Conservation (phyloP, 2,113 vertebrate species). For the Leucopsar rothschildi region DNA sequence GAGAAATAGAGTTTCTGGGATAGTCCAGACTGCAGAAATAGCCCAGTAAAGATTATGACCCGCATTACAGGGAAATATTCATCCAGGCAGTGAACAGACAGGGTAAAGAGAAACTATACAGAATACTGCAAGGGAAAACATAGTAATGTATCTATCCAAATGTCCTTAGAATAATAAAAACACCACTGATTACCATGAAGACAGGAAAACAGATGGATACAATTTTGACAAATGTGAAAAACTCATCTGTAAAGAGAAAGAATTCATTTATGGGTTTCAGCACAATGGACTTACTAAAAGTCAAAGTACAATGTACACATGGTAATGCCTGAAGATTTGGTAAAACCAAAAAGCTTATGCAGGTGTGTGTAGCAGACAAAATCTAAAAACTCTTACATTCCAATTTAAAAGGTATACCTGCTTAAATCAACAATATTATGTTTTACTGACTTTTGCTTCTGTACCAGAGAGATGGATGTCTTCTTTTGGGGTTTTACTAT, state of each 20-base stretch:
- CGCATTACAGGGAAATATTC: background rate
- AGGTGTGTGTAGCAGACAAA: background rate
- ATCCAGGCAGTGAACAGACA: background rate
- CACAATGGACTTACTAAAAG: background rate
- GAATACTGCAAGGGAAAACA: background rate
- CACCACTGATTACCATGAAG: background rate
- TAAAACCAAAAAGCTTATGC: background rate
- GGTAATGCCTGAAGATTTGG: background rate
- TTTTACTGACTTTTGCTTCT: background rate
- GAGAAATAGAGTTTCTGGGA: background rate
- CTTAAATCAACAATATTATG: background rate
- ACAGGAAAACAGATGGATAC: background rate
- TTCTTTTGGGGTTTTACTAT: background rate
- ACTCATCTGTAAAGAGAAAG: background rate
- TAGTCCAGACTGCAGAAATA: background rate
- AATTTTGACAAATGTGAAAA: background rate
- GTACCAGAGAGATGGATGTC: background rate
- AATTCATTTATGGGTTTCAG: background rate
- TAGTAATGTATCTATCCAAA: background rate
- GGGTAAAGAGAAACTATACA: background rate
- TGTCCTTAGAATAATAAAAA: background rate
- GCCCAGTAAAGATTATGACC: background rate
- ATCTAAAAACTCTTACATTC: background rate
- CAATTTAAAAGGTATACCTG: background rate
- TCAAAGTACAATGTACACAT: background rate